Evolutionary conservation across 2,888 invertebrate genomes (phyloP).

Genomic region (Xylota segnis): DNA sequence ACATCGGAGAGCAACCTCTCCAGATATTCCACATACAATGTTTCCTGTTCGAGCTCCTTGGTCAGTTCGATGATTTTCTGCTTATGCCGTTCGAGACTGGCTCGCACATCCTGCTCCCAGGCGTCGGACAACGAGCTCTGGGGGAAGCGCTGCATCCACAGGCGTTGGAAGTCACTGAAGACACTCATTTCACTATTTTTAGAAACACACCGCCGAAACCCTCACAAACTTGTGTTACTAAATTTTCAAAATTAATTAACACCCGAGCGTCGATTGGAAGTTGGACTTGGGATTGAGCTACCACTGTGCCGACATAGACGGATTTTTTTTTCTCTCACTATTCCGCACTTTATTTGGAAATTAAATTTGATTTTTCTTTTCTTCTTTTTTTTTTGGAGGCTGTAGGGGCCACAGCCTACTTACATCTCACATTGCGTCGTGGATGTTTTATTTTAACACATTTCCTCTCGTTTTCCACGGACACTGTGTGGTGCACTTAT

Average conservation of each 20-base stretch:
- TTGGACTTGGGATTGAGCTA: constrained; percentile 13
- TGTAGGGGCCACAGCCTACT: constrained; percentile 72
- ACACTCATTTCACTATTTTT: constrained; percentile 88
- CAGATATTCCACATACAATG: constrained; percentile 95
- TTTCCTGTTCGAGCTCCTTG: constrained; percentile 95
- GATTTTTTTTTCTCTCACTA: background rate
- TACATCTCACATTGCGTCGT: constrained; percentile 75
- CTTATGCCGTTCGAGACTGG: constrained; percentile 95
- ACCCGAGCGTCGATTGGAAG: background rate
- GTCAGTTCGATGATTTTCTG: constrained; percentile 92
- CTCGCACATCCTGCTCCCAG: constrained; percentile 96
- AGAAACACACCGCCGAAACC: constrained; percentile 23
- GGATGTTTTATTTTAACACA: constrained; percentile 69
- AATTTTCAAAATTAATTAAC: constrained; percentile 45
- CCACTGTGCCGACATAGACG: constrained; percentile 14
- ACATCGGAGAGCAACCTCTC: constrained; percentile 94
- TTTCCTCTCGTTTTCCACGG: constrained; percentile 54
- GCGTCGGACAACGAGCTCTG: constrained; percentile 95
- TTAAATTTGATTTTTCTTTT: background rate
- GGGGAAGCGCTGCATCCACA: constrained; percentile 96
- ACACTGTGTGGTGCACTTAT: constrained; percentile 64
- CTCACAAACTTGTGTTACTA: background rate
- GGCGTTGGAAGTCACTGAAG: constrained; percentile 95
- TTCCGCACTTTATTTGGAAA: constrained; percentile 8
- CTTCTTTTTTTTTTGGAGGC: constrained; percentile 55